Evolutionary conservation across 2,113 vertebrate genomes (phyloP).

Genomic region (Ceyx cyanopectus): DNA sequence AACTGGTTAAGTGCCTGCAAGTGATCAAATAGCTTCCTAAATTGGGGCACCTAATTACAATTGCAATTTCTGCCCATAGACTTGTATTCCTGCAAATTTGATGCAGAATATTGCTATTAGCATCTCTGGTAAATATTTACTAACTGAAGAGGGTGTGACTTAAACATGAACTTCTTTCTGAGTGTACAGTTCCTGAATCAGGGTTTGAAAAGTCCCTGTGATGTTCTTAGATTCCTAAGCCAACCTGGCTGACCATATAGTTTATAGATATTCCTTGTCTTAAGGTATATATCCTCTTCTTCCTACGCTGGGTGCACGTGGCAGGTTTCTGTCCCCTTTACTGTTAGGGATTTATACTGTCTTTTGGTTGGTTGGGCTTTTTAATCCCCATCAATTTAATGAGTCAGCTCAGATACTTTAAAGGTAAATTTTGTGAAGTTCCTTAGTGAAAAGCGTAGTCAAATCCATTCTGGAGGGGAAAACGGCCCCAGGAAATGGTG

Average conservation of each 20-base stretch:
- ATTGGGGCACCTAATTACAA: neutral
- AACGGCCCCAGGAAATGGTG: neutral
- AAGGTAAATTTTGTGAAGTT: neutral
- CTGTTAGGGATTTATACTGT: neutral
- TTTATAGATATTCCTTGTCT: neutral
- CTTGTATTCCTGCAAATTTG: neutral
- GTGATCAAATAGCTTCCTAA: neutral
- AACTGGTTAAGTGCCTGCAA: neutral
- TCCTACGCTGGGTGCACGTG: neutral
- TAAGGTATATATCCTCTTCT: neutral
- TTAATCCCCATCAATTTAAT: neutral
- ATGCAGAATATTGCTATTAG: neutral
- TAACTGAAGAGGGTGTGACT: neutral
- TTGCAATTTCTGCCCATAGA: neutral
- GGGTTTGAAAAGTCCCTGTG: neutral
- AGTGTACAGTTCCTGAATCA: neutral
- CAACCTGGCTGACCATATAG: neutral
- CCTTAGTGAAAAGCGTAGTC: neutral
- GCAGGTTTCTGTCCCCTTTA: neutral
- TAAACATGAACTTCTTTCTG: neutral
- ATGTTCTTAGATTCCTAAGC: neutral
- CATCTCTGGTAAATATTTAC: neutral
- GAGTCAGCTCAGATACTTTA: neutral
- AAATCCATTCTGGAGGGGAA: neutral
- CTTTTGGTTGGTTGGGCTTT: neutral